Evolutionary conservation across 2,113 vertebrate genomes (phyloP), one percentile per base, ranked within the genome.

Genomic region (Bettongia penicillata): DNA sequence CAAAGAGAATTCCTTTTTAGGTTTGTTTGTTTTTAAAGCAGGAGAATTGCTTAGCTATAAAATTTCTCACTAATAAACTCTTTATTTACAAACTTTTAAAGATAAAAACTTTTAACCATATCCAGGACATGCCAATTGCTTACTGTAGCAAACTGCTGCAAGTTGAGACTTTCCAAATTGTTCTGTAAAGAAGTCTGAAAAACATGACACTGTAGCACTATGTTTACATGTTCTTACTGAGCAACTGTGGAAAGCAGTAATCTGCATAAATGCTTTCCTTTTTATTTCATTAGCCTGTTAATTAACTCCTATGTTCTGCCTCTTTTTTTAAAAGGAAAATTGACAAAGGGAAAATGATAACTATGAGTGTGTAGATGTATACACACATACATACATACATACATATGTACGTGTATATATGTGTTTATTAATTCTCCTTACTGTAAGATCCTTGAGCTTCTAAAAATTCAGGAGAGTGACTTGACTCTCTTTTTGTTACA

Each of bases 1-100:
- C 93, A 98, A 93, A 98, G 97, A 97, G 95, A 97, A 53, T 97
- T 98, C 93, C 91, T 97, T 97, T 98, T 98, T 95, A 90, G 51
- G 91, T 93, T 93, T 26, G 48, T 48, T 48, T 48, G 48, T 97
- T 97, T 57, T 91, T 28, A 26, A 95, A 95, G 92, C 96, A 51
- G 51, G 96, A 95, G 89, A 97, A 94, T 96, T 97, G 97, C 89
- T 96, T 94, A 1, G 94, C 68, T 96, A 0, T 96, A 55, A 98
- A 92, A 96, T 93, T 90, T 91, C 43, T 92, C 52, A 97, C 37
- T 93, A 93, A 84, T 84, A 43, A 84, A 43, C n/a, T 84, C 68
- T 84, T 84, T 84, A 84, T 37, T 84, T 84, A 84, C 2, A 84
- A 84, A 84, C 68, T 84, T 84, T 43, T 77, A 94, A 47, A 97